phyloP scores from a whole-genome alignment of 2,797 vertebrate species.

The Notolabrus celidotus region DNA sequence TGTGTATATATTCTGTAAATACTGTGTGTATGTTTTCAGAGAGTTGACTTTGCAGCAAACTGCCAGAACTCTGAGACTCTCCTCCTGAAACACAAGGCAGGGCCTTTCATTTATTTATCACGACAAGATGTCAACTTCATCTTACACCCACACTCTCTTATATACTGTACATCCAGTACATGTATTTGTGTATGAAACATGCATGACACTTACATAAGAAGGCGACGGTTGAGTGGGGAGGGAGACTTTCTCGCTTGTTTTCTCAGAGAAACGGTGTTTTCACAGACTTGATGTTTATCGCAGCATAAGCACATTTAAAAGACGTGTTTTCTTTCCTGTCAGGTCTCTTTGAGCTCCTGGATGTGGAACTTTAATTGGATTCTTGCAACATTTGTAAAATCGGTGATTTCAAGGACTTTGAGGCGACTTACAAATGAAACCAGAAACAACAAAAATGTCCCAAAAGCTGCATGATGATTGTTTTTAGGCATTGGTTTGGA shows the following conservation, averaged over 20 bases:
- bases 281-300: constrained; percentile 2
- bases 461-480: too few species aligned
- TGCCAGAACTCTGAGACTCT: constrained; percentile 64
- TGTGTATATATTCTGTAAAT: constrained; percentile 52
- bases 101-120: constrained; percentile 80
- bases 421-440: too few species aligned
- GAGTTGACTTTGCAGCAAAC: constrained; percentile 53
- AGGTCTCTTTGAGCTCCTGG: neutral
- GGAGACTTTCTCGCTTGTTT: constrained; percentile 11
- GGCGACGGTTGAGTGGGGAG: constrained; percentile 2
- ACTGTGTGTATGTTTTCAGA: constrained; percentile 34
- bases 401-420: too few species aligned
- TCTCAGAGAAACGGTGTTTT: constrained; percentile 55
- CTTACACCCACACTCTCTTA: constrained; percentile 60
- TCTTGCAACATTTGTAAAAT: too few species aligned
- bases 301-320: neutral
- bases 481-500: too few species aligned
- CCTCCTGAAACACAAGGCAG: constrained; percentile 65
- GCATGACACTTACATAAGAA: constrained; percentile 73
- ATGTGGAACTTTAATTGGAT: neutral
- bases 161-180: constrained; percentile 59
- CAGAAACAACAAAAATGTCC: too few species aligned
- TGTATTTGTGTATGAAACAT: constrained; percentile 76
- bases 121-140: constrained; percentile 68
- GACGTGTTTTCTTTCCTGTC: neutral